Conservation (phyloP, 1,140 invertebrate genomes). For the Eupristina koningsbergeri region DNA sequence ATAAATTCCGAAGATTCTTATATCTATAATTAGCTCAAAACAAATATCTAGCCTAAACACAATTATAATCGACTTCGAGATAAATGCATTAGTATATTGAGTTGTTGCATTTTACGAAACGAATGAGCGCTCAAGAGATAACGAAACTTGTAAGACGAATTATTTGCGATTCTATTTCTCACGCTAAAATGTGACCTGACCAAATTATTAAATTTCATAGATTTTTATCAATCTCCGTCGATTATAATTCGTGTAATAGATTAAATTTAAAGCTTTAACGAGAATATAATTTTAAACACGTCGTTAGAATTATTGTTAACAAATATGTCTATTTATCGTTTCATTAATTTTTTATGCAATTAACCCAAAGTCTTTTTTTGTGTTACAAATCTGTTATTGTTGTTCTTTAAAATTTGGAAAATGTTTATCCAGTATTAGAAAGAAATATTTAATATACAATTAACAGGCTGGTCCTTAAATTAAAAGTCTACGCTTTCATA, state of each 20-base stretch:
- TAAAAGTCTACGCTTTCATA: conserved; percentile 27
- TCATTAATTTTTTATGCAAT: conserved; percentile 30
- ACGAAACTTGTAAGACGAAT: neutral
- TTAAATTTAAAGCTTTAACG: conserved; percentile 33
- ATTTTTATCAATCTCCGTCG: conserved; percentile 9
- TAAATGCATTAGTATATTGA: neutral
- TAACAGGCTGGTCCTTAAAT: conserved; percentile 49
- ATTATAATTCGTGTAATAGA: conserved; percentile 28
- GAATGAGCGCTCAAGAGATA: neutral
- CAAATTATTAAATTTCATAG: neutral
- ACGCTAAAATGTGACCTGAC: neutral
- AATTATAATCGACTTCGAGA: conserved; percentile 22
- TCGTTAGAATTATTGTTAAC: conserved; percentile 43
- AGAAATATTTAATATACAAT: conserved; percentile 40
- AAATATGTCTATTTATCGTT: conserved; percentile 21
- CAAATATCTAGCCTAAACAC: neutral
- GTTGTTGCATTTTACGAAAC: neutral
- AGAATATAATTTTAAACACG: conserved; percentile 6
- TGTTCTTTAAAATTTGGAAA: conserved; percentile 33
- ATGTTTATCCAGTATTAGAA: conserved; percentile 48
- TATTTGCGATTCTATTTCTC: no score
- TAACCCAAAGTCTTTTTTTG: conserved; percentile 43
- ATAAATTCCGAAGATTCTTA: conserved; percentile 18
- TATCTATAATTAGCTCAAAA: conserved; percentile 13
- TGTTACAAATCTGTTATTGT: conserved; percentile 49